A percentile compares a stretch with the other conserved stretches of the same genome.
Conservation (phyloP, 2,113 vertebrate genomes). For the Thunnus maccoyii region DNA sequence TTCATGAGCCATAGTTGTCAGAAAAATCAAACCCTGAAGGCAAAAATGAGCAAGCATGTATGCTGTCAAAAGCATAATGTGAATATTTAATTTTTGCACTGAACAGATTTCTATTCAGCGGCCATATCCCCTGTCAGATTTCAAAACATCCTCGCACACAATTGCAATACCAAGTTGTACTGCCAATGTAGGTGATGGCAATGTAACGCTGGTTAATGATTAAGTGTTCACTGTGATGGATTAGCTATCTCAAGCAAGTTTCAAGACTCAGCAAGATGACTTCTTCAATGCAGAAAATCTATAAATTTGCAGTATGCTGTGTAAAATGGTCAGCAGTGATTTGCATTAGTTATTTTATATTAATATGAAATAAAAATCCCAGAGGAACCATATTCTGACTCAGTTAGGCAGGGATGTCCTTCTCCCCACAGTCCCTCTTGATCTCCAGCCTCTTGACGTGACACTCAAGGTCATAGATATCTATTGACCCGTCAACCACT, state of each 20-base stretch:
- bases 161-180: neutral
- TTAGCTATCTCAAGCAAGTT: neutral
- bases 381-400: too few species aligned
- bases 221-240: neutral
- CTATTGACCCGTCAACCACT: slow-evolving; percentile 67
- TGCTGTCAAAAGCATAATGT: neutral
- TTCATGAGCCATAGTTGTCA: slow-evolving; percentile 3
- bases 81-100: neutral
- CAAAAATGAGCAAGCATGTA: neutral
- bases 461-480: slow-evolving; percentile 67
- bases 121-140: neutral
- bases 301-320: too few species aligned
- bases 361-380: too few species aligned
- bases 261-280: neutral
- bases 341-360: too few species aligned
- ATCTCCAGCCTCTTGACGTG: slow-evolving; percentile 35
- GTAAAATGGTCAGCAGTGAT: too few species aligned
- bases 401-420: neutral
- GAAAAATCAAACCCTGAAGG: neutral
- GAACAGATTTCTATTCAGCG: neutral
- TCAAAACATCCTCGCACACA: too few species aligned
- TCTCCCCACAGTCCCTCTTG: neutral
- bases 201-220: neutral
- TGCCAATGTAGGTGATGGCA: neutral
- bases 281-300: neutral